phyloP scores from a whole-genome alignment of 2,113 vertebrate genomes.

The Bothrops jararaca region DNA sequence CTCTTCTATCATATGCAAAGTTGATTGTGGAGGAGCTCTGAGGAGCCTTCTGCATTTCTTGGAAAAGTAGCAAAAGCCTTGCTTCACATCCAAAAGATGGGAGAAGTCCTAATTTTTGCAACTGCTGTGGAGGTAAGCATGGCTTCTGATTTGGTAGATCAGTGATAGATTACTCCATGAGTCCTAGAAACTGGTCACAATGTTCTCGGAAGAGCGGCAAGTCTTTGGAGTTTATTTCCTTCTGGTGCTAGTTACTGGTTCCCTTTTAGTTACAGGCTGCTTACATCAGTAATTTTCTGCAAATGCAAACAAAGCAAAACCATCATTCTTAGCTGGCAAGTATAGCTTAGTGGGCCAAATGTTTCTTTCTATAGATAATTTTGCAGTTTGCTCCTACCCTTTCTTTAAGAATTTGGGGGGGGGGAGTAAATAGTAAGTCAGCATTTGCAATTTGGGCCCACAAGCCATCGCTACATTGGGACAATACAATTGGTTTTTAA shows the following conservation, averaged over 20 bases:
- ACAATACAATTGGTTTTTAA: neutral
- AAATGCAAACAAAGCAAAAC: neutral
- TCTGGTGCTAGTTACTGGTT: neutral
- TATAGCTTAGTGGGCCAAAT: neutral
- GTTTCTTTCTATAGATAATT: neutral
- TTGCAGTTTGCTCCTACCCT: neutral
- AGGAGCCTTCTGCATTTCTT: neutral
- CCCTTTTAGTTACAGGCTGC: neutral
- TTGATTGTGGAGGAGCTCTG: neutral
- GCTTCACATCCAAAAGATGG: neutral
- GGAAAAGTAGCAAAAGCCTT: neutral
- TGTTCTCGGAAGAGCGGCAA: neutral
- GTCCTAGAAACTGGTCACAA: neutral
- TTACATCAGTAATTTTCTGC: neutral
- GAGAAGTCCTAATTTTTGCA: neutral
- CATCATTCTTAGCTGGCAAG: neutral
- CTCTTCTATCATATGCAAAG: neutral
- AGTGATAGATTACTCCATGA: neutral
- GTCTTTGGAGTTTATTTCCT: neutral
- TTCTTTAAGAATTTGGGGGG: neutral
- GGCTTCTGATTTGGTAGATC: neutral
- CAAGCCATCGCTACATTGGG: too few species aligned
- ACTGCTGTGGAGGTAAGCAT: neutral
- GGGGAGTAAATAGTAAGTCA: neutral
- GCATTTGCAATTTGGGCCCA: too few species aligned